Evolutionary conservation across 2,888 invertebrate genomes (phyloP).

Genomic region (Eristalis pertinax): DNA sequence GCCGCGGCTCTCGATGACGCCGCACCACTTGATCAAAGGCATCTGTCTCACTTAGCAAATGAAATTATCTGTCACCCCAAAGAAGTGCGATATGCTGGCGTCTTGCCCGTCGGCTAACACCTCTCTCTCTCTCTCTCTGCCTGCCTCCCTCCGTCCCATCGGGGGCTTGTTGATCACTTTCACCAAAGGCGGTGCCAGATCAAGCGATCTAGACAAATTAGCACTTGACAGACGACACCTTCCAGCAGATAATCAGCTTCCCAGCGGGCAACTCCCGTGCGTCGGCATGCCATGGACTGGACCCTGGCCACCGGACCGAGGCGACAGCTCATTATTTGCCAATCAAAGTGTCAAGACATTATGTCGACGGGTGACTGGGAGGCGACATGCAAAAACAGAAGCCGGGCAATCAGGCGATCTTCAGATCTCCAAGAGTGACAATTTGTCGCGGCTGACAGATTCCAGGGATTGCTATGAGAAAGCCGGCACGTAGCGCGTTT

Average conservation of each 20-base stretch:
- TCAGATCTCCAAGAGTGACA: constrained; percentile 17
- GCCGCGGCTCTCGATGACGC: not conserved
- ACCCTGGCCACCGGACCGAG: not conserved
- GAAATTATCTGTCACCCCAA: constrained; percentile 45
- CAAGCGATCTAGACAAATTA: constrained; percentile 31
- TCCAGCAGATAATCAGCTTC: constrained; percentile 20
- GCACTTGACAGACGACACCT: constrained; percentile 37
- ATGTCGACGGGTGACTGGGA: not conserved
- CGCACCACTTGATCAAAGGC: constrained; percentile 52
- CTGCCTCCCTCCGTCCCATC: not conserved
- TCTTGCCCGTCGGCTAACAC: constrained; percentile 47
- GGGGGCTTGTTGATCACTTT: constrained; percentile 29
- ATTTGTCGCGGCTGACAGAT: constrained; percentile 41
- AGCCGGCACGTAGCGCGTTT: constrained; percentile 25
- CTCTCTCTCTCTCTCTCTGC: not conserved
- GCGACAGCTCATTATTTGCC: not conserved
- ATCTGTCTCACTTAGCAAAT: constrained; percentile 33
- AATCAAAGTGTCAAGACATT: not conserved
- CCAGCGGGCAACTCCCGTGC: not conserved
- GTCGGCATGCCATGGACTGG: not conserved
- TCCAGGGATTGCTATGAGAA: constrained; percentile 8
- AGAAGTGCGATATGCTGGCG: constrained; percentile 27
- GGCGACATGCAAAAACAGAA: constrained; percentile 8
- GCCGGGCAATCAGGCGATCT: constrained; percentile 15
- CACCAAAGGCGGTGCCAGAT: constrained; percentile 31